Evolutionary conservation across 2,797 vertebrate species (phyloP).

Genomic region (Sebastes hopkinsi): DNA sequence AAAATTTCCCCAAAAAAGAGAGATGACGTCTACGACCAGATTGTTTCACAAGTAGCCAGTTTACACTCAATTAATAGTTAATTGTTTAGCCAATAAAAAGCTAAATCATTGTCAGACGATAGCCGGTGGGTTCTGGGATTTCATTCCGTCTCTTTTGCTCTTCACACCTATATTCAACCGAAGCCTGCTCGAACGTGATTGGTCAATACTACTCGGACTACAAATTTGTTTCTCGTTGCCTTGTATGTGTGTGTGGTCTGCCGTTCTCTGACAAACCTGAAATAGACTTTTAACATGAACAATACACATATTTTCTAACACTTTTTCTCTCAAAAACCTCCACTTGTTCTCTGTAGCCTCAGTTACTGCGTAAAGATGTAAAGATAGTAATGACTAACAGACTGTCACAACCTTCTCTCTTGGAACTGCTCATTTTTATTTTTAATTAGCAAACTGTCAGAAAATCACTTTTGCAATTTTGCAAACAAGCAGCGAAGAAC

Average conservation of each 20-base stretch:
- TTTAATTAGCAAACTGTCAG: neutral
- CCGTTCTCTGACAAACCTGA: neutral
- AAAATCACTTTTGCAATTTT: neutral
- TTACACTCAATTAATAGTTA: too few species aligned
- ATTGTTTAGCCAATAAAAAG: too few species aligned
- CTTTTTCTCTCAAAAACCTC: neutral
- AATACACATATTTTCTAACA: neutral
- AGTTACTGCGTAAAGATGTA: neutral
- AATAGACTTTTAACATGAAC: neutral
- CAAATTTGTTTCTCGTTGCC: too few species aligned
- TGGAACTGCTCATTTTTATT: slow-evolving; percentile 9
- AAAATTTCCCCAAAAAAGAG: neutral
- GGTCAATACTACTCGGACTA: too few species aligned
- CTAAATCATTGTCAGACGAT: accelerated
- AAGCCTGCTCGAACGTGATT: too few species aligned
- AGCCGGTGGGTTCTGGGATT: too few species aligned
- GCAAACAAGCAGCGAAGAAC: slow-evolving; percentile 5
- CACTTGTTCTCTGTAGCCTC: neutral
- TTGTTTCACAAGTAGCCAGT: too few species aligned
- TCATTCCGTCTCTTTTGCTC: too few species aligned
- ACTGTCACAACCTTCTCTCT: neutral
- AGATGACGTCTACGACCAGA: accelerated
- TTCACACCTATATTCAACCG: accelerated
- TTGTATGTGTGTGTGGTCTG: too few species aligned
- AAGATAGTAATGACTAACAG: neutral